Conservation (phyloP, 2,797 vertebrate genomes). For the Urophycis tenuis region DNA sequence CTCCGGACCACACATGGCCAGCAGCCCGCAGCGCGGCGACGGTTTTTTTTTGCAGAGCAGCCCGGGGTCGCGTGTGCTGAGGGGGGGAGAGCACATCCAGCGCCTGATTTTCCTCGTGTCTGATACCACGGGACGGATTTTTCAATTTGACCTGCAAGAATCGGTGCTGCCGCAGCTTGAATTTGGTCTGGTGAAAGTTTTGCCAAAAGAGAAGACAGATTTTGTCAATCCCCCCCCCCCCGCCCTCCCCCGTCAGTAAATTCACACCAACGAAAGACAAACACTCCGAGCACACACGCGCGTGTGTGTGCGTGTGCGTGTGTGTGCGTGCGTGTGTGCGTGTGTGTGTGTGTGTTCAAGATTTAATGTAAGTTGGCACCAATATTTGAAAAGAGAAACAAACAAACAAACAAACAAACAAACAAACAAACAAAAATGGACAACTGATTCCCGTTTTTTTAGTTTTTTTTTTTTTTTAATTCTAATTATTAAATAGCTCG, state of each 20-base stretch:
- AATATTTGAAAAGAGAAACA: constrained; percentile 1
- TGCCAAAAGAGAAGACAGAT: constrained; percentile 72
- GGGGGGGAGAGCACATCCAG: constrained; percentile 57
- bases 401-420: too few species aligned
- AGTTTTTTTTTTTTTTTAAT: not conserved
- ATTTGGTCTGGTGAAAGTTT: constrained; percentile 69
- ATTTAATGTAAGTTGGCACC: constrained; percentile 48
- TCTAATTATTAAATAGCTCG: constrained; percentile 50
- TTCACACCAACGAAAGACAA: constrained; percentile 60
- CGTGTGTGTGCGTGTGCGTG: not conserved
- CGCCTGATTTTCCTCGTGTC: constrained; percentile 54
- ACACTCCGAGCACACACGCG: not conserved
- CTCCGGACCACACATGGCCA: constrained; percentile 43
- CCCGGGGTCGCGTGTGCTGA: constrained; percentile 55
- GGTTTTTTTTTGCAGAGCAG: constrained; percentile 44
- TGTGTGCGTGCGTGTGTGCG: not conserved
- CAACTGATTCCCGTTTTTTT: constrained; percentile 52
- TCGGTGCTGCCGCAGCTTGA: constrained; percentile 68
- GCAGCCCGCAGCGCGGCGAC: constrained; percentile 39
- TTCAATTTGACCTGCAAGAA: constrained; percentile 46
- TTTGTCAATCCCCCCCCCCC: too few species aligned
- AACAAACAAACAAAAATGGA: constrained; percentile 29
- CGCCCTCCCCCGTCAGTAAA: constrained; percentile 53
- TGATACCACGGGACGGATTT: constrained; percentile 57
- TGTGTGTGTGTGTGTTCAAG: not conserved